Evolutionary conservation across 1,140 invertebrate species (phyloP).

Genomic region (Ladona fulva): DNA sequence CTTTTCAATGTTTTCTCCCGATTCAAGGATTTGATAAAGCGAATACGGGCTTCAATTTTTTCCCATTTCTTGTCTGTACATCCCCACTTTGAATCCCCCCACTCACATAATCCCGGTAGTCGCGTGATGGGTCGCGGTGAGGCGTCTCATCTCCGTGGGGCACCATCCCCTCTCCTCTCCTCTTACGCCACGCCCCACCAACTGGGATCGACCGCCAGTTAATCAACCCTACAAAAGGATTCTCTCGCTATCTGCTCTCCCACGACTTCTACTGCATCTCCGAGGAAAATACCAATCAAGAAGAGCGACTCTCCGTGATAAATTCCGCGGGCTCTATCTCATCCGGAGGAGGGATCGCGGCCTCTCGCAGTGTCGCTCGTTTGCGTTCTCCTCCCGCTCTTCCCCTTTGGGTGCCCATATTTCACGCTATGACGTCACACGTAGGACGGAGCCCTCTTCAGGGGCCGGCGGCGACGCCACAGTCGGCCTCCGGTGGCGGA

Average conservation of each 20-base stretch:
- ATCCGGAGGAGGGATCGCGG: no score
- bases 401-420: constrained; percentile 21
- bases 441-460: constrained; percentile 36
- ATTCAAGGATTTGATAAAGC: no score
- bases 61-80: no score
- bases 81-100: background rate
- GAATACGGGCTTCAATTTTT: no score
- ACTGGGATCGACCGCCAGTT: background rate
- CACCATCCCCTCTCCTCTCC: background rate
- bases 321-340: no score
- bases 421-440: constrained; percentile 19
- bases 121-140: background rate
- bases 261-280: no score
- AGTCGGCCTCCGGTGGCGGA: constrained; percentile 18
- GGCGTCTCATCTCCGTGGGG: background rate
- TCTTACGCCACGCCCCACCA: background rate
- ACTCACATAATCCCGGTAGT: background rate
- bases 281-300: background rate
- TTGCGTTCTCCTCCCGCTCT: constrained; percentile 15
- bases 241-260: no score
- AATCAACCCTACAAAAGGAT: background rate
- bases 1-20: no score
- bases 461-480: constrained; percentile 18
- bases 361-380: no score
- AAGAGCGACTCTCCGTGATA: background rate